A percentile compares a stretch with the other conserved stretches of the same genome.
Conservation (phyloP, 2,888 invertebrate species). For the Macroteleia sp. region DNA sequence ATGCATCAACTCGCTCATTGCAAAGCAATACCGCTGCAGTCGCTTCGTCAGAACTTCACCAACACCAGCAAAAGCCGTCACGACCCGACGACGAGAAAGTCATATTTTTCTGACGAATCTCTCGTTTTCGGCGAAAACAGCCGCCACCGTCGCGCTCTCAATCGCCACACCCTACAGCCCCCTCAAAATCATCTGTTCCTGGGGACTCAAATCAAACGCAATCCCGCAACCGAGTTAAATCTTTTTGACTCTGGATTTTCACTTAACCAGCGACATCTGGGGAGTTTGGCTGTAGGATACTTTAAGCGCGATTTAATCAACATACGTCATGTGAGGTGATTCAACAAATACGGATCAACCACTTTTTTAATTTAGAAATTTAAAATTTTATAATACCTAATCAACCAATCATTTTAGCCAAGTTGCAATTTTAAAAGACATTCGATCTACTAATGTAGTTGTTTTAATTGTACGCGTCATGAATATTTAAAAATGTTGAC, state of each 20-base stretch:
- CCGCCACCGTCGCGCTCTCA: conserved; percentile 70
- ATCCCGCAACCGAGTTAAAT: conserved; percentile 80
- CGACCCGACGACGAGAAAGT: conserved; percentile 86
- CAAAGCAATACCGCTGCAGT: conserved; percentile 68
- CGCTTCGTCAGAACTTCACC: conserved; percentile 62
- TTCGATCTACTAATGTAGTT: too few relatives aligned
- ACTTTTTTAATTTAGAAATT: too few relatives aligned
- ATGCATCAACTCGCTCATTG: conserved; percentile 78
- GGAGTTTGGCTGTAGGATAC: too few relatives aligned
- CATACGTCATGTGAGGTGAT: too few relatives aligned
- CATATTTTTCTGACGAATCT: conserved; percentile 88
- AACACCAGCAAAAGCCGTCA: conserved; percentile 71
- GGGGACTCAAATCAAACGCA: conserved; percentile 72
- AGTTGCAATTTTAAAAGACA: too few relatives aligned
- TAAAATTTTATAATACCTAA: too few relatives aligned
- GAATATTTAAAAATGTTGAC: too few relatives aligned
- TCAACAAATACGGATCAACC: too few relatives aligned
- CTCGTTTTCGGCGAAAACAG: conserved; percentile 81
- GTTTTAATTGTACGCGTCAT: too few relatives aligned
- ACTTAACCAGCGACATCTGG: too few relatives aligned
- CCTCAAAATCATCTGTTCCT: conserved; percentile 69
- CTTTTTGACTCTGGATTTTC: conserved; percentile 81
- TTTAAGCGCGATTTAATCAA: too few relatives aligned
- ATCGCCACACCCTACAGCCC: conserved; percentile 70
- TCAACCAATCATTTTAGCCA: too few relatives aligned